Evolutionary conservation across 30 jellyfish, hydroid and myxozoan genomes (phyloP).

Genomic region (Turritopsis rubra): DNA sequence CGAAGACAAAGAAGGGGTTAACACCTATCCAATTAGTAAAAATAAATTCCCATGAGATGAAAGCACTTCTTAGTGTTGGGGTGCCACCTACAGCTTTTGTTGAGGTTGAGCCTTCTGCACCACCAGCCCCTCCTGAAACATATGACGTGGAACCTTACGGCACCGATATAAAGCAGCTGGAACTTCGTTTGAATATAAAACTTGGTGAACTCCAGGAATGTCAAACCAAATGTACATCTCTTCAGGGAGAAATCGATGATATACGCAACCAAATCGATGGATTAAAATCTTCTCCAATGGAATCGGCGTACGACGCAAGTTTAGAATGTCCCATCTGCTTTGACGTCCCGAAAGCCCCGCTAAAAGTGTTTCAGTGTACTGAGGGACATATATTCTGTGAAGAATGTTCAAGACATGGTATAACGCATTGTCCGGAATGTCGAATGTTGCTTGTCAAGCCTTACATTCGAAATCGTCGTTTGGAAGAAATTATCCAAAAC

Average conservation of each 20-base stretch:
- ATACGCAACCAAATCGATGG: not conserved
- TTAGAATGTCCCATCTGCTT: slow-evolving; percentile 23
- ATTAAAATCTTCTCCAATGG: not conserved
- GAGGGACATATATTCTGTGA: slow-evolving; percentile 28
- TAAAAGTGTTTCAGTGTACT: slow-evolving; percentile 19
- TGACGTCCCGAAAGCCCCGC: slow-evolving; percentile 11
- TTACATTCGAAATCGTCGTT: slow-evolving; percentile 11
- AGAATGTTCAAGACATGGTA: not conserved
- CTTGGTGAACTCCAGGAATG: slow-evolving; percentile 3
- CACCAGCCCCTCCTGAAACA: not conserved
- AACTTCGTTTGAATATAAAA: not conserved
- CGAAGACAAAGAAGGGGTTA: slow-evolving; percentile 1
- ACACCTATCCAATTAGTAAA: not conserved
- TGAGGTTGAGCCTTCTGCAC: slow-evolving; percentile 11
- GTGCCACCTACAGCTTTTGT: not conserved
- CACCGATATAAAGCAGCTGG: not conserved
- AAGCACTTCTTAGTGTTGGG: not conserved
- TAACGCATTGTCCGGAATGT: slow-evolving; percentile 24
- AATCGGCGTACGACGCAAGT: not conserved
- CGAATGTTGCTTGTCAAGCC: not conserved
- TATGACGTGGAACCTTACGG: not conserved
- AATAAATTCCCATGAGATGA: not conserved
- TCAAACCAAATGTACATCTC: not conserved
- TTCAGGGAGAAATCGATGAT: slow-evolving; percentile 10
- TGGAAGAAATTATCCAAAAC: not conserved